These are phyloP conservation scores for Lampris incognitus DNA, from an alignment of 2,113 vertebrate genomes.

Conservation along the genomic window DNA sequence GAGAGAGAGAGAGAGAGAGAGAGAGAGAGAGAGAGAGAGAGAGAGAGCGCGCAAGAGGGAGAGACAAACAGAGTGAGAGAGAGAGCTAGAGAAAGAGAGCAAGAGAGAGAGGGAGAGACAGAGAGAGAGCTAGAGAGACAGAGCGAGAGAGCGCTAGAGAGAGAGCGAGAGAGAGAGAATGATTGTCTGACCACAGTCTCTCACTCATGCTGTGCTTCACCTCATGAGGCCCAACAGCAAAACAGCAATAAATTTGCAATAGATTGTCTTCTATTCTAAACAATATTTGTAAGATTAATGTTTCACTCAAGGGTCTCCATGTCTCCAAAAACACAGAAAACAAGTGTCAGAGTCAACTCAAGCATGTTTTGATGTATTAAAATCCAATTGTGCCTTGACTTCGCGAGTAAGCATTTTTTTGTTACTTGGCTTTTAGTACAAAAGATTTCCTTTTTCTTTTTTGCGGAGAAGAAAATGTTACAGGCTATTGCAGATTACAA, in stretches of 20 bases:
- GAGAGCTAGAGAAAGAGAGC: too few relatives aligned
- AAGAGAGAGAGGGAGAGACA: too few relatives aligned
- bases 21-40: too few relatives aligned
- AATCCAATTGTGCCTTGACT: not conserved
- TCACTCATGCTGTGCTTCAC: not conserved
- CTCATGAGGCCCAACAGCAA: slow-evolving; percentile 6
- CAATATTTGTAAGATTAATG: slow-evolving; percentile 18
- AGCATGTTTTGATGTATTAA: slow-evolving; percentile 7
- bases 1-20: too few relatives aligned
- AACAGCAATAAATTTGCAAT: slow-evolving; percentile 5
- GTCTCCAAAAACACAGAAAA: slow-evolving; percentile 8
- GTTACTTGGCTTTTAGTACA: not conserved
- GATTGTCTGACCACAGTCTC: not conserved
- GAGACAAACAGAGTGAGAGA: too few relatives aligned
- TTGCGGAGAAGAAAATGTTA: slow-evolving; percentile 24
- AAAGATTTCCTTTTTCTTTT: slow-evolving; percentile 5
- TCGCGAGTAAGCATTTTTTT: slow-evolving; percentile 18
- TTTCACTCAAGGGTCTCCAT: not conserved
- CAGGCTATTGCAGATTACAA: slow-evolving; percentile 1
- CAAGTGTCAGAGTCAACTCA: not conserved
- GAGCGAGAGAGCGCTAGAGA: not conserved
- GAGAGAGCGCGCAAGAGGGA: too few relatives aligned
- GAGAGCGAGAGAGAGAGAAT: not conserved
- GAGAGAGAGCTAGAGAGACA: too few relatives aligned
- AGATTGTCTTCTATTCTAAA: slow-evolving; percentile 3